Evolutionary conservation across 1,140 invertebrate species (phyloP).

Genomic region (Magallana angulata): DNA sequence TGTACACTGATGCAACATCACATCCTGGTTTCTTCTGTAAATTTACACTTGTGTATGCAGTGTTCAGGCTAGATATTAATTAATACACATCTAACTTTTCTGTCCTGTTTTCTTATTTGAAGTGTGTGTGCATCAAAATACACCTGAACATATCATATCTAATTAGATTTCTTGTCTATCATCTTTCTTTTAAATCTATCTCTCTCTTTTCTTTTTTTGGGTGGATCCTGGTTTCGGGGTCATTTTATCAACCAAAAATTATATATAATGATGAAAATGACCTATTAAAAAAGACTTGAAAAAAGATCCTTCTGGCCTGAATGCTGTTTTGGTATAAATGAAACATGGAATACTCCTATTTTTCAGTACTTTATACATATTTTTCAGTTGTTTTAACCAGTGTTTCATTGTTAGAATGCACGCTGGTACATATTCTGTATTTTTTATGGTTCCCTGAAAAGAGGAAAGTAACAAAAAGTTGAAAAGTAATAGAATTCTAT

Average conservation of each 20-base stretch:
- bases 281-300: background rate
- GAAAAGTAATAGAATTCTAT: too few species aligned
- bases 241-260: constrained; percentile 30
- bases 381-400: too few species aligned
- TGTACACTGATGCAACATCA: background rate
- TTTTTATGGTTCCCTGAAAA: too few species aligned
- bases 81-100: constrained; percentile 24
- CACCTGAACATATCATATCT: constrained; percentile 11
- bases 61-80: constrained; percentile 38
- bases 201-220: background rate
- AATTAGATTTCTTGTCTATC: background rate
- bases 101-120: background rate
- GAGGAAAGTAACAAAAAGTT: too few species aligned
- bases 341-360: background rate
- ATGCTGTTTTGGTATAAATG: constrained; percentile 3
- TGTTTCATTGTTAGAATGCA: too few species aligned
- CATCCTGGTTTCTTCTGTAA: constrained; percentile 1
- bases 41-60: constrained; percentile 7
- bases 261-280: too few species aligned
- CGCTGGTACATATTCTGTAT: too few species aligned
- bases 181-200: background rate
- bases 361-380: background rate
- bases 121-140: constrained; percentile 1
- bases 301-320: constrained; percentile 1
- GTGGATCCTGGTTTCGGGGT: background rate